phyloP scores from a whole-genome alignment of 2,888 invertebrate genomes.

The Ichneumoninae sp. region DNA sequence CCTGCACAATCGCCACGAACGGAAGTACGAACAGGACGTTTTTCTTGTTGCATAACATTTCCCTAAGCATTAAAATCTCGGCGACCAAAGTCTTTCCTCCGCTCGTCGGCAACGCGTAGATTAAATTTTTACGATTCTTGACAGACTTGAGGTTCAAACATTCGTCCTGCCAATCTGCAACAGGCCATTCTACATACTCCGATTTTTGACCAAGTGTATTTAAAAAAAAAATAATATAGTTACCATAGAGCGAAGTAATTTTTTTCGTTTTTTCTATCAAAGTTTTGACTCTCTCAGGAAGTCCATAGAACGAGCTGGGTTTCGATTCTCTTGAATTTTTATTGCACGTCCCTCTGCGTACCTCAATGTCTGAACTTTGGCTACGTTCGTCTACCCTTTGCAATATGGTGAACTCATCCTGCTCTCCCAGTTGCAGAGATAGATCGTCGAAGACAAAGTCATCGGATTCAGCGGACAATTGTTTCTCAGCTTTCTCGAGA shows the following conservation, averaged over 20 bases:
- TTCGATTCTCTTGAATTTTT: slow-evolving; percentile 24
- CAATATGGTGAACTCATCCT: slow-evolving; percentile 52
- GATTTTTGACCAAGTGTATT: slow-evolving; percentile 18
- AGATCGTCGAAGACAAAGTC: slow-evolving; percentile 59
- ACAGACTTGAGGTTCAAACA: slow-evolving; percentile 93
- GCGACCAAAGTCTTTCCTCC: slow-evolving; percentile 99
- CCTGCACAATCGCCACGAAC: slow-evolving; percentile 98
- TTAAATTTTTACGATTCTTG: slow-evolving; percentile 90
- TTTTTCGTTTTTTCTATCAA: slow-evolving; percentile 91
- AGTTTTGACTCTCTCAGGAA: slow-evolving; percentile 89
- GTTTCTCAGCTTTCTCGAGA: not conserved
- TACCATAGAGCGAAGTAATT: slow-evolving; percentile 93
- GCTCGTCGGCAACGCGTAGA: slow-evolving; percentile 97
- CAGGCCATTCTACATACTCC: slow-evolving; percentile 13
- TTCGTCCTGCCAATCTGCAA: slow-evolving; percentile 96
- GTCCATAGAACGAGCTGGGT: slow-evolving; percentile 89
- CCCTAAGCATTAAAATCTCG: slow-evolving; percentile 95
- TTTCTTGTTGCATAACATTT: slow-evolving; percentile 91
- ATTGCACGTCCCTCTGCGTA: slow-evolving; percentile 3
- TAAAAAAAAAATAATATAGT: slow-evolving; percentile 73
- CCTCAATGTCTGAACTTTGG: not conserved
- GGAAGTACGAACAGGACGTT: slow-evolving; percentile 96
- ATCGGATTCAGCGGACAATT: slow-evolving; percentile 14
- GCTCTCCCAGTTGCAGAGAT: slow-evolving; percentile 26
- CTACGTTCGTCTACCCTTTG: not conserved